These are phyloP conservation scores for Heliocidaris tuberculata DNA, from an alignment of 35 echinoderm and acorn worm species.

Conservation along the genomic window DNA sequence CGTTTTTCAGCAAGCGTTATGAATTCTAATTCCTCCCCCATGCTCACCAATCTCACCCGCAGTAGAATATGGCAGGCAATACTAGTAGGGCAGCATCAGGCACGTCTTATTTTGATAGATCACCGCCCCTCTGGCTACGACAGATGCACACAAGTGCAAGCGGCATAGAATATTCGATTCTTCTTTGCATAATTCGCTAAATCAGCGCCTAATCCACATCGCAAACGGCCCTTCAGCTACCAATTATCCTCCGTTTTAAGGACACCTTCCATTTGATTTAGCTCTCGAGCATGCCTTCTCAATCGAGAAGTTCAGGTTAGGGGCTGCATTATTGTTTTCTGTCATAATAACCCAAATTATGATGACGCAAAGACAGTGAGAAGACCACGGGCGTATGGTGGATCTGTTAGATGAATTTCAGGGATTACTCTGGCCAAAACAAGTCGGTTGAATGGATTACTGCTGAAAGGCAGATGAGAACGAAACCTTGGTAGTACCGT, in stretches of 20 bases:
- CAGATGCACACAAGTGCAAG: background rate
- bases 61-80: background rate
- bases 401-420: background rate
- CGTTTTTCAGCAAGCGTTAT: background rate
- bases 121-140: background rate
- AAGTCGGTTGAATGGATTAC: background rate
- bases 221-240: background rate
- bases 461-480: background rate
- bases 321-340: background rate
- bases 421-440: background rate
- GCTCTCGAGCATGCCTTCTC: background rate
- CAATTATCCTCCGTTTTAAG: background rate
- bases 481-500: background rate
- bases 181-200: background rate
- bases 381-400: background rate
- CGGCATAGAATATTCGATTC: background rate
- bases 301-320: background rate
- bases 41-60: background rate
- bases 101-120: slow-evolving; percentile 3
- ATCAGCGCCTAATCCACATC: background rate
- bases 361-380: background rate
- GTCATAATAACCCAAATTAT: background rate
- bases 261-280: background rate
- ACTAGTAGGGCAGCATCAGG: background rate
- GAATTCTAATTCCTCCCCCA: too few species aligned